Conservation (phyloP, 2,113 vertebrate genomes). For the Syngnathus scovelli region DNA sequence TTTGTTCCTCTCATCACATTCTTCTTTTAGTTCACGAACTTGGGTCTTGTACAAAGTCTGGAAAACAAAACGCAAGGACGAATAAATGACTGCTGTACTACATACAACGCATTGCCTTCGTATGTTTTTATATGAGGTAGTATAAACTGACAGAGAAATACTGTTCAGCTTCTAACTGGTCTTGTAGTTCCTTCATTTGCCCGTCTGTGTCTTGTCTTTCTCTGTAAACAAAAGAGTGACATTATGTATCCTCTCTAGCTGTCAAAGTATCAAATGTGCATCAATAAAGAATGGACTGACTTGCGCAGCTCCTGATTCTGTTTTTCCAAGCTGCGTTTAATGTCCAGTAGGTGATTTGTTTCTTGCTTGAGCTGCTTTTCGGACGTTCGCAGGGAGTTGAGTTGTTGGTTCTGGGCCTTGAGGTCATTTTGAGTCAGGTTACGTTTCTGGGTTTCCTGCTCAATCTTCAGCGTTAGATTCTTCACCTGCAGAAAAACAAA, state of each 20-base stretch:
- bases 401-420: constrained; percentile 93
- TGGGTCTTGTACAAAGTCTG: constrained; percentile 98
- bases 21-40: constrained; percentile 95
- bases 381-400: constrained; percentile 83
- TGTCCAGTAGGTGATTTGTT: constrained; percentile 91
- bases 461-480: constrained; percentile 90
- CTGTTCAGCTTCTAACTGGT: constrained; percentile 95
- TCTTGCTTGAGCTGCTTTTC: constrained; percentile 98
- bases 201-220: constrained; percentile 94
- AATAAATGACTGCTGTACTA: background rate
- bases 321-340: constrained; percentile 90
- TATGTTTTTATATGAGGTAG: background rate
- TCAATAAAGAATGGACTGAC: constrained; percentile 53
- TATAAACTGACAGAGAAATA: constrained; percentile 89
- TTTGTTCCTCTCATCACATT: constrained; percentile 94
- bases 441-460: constrained; percentile 95
- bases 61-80: constrained; percentile 15
- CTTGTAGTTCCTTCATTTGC: constrained; percentile 97
- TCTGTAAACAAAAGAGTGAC: constrained; percentile 60
- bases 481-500: constrained; percentile 75
- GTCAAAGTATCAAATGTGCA: background rate
- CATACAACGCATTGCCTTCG: too few relatives aligned
- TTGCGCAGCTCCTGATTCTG: constrained; percentile 95
- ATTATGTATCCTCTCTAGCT: background rate
- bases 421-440: constrained; percentile 92